Conservation (phyloP, 1,140 invertebrate genomes). For the Zaprionus camerounensis region DNA sequence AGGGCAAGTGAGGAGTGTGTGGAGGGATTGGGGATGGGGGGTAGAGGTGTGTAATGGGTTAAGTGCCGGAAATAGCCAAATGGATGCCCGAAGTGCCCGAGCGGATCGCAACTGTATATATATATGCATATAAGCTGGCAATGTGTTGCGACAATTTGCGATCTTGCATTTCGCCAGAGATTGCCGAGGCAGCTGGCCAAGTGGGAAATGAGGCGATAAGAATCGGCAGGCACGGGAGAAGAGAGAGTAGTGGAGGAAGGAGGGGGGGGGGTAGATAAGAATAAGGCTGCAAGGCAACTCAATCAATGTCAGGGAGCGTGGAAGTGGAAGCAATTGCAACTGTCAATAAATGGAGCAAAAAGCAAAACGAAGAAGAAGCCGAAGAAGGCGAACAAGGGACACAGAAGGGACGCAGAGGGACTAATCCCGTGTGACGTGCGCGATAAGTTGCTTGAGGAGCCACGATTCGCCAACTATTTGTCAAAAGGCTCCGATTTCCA, state of each 20-base stretch:
- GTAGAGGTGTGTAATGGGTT: conserved; percentile 51
- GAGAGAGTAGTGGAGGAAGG: conserved; percentile 12
- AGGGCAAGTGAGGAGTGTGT: background rate
- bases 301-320: conserved; percentile 64
- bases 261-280: conserved; percentile 14
- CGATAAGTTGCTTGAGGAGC: conserved; percentile 43
- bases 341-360: conserved; percentile 75
- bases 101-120: background rate
- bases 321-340: conserved; percentile 58
- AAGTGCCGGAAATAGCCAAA: conserved; percentile 64
- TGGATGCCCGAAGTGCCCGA: background rate
- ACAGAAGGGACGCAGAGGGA: background rate
- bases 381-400: background rate
- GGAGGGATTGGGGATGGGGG: background rate
- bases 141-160: background rate
- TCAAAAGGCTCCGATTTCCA: conserved; percentile 69
- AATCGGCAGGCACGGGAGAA: conserved; percentile 23
- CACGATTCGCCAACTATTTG: conserved; percentile 63
- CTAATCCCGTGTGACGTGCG: conserved; percentile 66
- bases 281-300: conserved; percentile 44
- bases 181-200: conserved; percentile 13
- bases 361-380: background rate
- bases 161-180: background rate
- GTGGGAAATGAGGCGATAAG: conserved; percentile 49
- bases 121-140: too few relatives aligned